Base-by-base conservation (phyloP, 64 coral and sea anemone species). In the Catalaphyllia jardinei region DNA sequence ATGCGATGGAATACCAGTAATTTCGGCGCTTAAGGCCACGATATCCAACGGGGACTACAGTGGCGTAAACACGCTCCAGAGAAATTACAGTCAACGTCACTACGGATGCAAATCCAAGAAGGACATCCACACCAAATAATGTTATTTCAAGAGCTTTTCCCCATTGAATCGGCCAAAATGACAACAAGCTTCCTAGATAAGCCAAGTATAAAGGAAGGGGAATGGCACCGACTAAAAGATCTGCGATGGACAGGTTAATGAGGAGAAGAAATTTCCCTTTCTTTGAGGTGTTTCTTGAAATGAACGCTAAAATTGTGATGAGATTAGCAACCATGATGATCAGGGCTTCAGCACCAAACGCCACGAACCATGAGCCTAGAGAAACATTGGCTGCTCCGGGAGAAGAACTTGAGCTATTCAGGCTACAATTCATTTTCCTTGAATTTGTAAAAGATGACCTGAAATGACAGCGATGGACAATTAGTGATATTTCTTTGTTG, bases 51-150 rank as follows among this genome's bases (percentile, higher is more conserved):
- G 89, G 89, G 67, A 80, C 81, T 14, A 91, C 72, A 6, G 73
- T 76, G 17, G 82, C 89, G 69, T 82, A 82, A 16, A 91, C 52
- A 73, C 89, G 89, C 55, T 91, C 89, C n/a, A 91, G n/a, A 59
- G 89, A 91, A 25, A 91, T 82, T 22, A 91, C 52, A n/a, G 82
- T 79, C 12, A 91, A 73, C 6, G 89, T 84, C n/a, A 76, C 62
- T 12, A 91, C 39, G 0, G 89, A 91, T 31, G 89, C 89, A 64
- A 84, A 85, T 29, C 74, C 89, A 18, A 73, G 81, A 22, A 57
- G 31, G 52, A 73, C 60, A 76, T 91, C 89, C 28, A 61, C 25
- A 6, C 78, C 78, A 60, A 80, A 80, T 28, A 80, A 55, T 17
- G 55, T 61, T 80, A 80, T 54, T 4, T 80, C 29, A 55, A 80